These are phyloP conservation scores for Corvus moneduloides DNA, from an alignment of 2,113 vertebrate species.

Conservation along the genomic window DNA sequence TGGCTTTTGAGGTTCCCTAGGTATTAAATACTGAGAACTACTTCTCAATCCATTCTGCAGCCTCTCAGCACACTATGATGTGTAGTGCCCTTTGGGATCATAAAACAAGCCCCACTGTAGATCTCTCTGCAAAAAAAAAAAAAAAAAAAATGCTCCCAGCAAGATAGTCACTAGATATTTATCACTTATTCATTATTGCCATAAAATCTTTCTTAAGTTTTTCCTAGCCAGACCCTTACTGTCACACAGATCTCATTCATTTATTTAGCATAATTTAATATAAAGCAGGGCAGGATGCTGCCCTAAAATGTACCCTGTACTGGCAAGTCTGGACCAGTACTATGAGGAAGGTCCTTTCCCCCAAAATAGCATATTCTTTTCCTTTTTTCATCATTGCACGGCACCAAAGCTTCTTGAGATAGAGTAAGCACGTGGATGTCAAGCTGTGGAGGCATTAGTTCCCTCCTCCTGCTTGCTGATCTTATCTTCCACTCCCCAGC, in stretches of 20 bases:
- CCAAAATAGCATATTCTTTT: background rate
- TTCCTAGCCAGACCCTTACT: background rate
- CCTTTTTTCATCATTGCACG: background rate
- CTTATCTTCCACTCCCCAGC: background rate
- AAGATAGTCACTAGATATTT: background rate
- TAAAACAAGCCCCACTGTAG: background rate
- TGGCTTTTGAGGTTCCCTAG: slow-evolving; percentile 18
- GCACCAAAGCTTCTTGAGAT: background rate
- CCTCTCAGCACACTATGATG: background rate
- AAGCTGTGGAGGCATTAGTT: background rate
- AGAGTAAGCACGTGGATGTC: background rate
- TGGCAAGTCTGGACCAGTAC: background rate
- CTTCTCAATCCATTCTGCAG: background rate
- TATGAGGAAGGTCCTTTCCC: background rate
- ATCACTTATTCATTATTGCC: background rate
- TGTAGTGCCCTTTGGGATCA: background rate
- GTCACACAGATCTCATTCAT: background rate
- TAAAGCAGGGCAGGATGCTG: background rate
- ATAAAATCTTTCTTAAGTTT: background rate
- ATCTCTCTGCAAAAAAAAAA: background rate
- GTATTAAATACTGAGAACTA: slow-evolving; percentile 9
- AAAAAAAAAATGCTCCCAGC: background rate
- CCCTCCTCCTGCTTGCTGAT: background rate
- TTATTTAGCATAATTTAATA: background rate
- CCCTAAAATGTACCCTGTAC: background rate